These are phyloP conservation scores for Paramacrobiotus metropolitanus DNA, from an alignment of 1,140 invertebrate species.

Conservation along the genomic window DNA sequence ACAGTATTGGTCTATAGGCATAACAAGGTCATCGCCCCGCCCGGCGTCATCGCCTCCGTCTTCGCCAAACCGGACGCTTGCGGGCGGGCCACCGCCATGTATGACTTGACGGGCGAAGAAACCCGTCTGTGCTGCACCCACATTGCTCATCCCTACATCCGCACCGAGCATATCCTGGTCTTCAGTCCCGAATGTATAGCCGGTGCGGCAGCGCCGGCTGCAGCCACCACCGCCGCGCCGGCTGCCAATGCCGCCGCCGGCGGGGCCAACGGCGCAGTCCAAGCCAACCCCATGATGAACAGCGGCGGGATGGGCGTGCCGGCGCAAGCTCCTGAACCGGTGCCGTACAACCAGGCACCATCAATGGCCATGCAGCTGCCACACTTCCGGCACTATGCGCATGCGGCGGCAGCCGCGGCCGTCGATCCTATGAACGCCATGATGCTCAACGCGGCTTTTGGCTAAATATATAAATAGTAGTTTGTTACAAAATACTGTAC, in stretches of 20 bases:
- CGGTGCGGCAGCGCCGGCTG: not conserved
- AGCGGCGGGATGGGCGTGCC: too few species aligned
- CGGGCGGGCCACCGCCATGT: not conserved
- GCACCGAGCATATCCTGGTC: not conserved
- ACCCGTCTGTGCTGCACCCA: not conserved
- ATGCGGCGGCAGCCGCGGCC: too few species aligned
- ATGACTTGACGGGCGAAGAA: not conserved
- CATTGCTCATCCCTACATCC: slow-evolving; percentile 2
- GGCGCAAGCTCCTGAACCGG: not conserved
- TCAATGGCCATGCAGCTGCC: not conserved
- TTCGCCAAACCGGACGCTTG: slow-evolving; percentile 2
- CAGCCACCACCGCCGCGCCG: not conserved
- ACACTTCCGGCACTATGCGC: not conserved
- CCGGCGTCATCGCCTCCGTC: not conserved
- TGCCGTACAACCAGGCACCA: not conserved
- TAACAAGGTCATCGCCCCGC: not conserved
- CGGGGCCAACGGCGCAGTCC: not conserved
- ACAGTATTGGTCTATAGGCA: not conserved
- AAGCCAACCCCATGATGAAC: too few species aligned
- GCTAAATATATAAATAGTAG: too few species aligned
- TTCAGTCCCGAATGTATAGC: slow-evolving; percentile 3
- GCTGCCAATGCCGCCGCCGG: not conserved
- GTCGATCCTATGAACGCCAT: slow-evolving; percentile 4
- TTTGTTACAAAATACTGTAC: too few species aligned
- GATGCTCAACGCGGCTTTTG: not conserved